Evolutionary conservation across 2,888 invertebrate genomes (phyloP), one percentile per base, ranked within the genome.

Genomic region (Hololepta plana): DNA sequence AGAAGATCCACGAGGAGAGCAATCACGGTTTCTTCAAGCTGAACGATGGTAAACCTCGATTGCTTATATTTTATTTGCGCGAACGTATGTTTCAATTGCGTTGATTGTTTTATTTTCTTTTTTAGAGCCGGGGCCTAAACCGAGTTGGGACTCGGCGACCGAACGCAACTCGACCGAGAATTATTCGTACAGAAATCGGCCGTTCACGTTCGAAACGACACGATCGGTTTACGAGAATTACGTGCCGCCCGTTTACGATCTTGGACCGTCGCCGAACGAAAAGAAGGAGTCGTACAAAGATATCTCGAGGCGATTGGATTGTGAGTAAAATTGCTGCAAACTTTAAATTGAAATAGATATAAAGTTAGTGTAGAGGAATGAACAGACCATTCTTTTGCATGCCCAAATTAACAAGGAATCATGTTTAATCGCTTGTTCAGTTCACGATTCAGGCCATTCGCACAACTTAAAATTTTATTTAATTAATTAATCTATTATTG

Each of bases 1-100:
- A 64, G 15, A 63, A 65, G 44, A 47, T 67, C 35, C 72, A 72
- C 37, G 43, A 62, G 30, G 69, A 71, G 40, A 64, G 67, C 30
- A 71, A 71, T 46, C 76, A 77, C 43, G 67, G 67, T 9, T 70
- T 69, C 46, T 41, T 69, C 19, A 59, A 67, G 33, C 55, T 68
- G 2, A 60, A 64, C 33, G 68, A 70, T 35, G 70, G 70, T 69
- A 41, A 46, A 45, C 32, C 16, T 22, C 6, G 20, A 11, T 15
- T 8, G 11, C 6, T 15, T 4, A 13, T 29, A 24, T 30, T 12
- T 17, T 11, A 4, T 21, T 10, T 6, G 6, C 10, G 11, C n/a
- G n/a, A n/a, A n/a, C n/a, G n/a, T 14, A 4, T 15, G 7, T 6
- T n/a, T n/a, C n/a, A n/a, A n/a, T n/a, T n/a, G n/a, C n/a, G n/a